Conservation (phyloP, 2,797 vertebrate species). For the Petrocephalus sullivani region DNA sequence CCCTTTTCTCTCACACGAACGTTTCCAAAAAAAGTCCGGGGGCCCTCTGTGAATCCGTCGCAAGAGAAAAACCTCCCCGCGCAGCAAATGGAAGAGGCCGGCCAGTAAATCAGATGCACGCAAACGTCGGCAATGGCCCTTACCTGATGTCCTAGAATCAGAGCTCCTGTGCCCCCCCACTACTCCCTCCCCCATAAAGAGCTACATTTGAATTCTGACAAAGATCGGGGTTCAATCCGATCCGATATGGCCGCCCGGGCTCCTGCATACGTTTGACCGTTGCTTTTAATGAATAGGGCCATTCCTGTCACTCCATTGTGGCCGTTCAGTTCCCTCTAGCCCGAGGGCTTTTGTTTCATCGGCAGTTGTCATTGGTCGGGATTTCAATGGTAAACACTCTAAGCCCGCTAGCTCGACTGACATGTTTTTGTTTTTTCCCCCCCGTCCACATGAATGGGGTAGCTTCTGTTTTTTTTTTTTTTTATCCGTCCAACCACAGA, state of each 20-base stretch:
- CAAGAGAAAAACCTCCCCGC: background rate
- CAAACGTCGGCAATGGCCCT: background rate
- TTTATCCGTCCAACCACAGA: background rate
- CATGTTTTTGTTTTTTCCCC: slow-evolving; percentile 20
- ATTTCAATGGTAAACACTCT: slow-evolving; percentile 28
- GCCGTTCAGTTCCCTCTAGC: slow-evolving; percentile 13
- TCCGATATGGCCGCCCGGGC: background rate
- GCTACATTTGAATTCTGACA: background rate
- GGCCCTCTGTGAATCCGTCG: background rate
- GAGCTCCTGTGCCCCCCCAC: background rate
- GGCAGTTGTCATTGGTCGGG: slow-evolving; percentile 26
- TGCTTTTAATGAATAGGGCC: slow-evolving; percentile 24
- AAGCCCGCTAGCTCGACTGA: slow-evolving; percentile 22
- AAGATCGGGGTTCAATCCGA: slow-evolving; percentile 13
- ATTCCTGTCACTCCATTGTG: slow-evolving; percentile 13
- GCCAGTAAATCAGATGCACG: background rate
- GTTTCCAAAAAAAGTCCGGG: background rate
- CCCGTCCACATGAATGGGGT: slow-evolving; percentile 13
- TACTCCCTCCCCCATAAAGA: background rate
- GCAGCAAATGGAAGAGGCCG: background rate
- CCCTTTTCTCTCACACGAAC: background rate
- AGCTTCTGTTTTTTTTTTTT: background rate
- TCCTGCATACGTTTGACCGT: slow-evolving; percentile 4
- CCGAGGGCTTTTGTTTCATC: slow-evolving; percentile 15
- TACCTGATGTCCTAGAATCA: slow-evolving; percentile 5